A percentile compares a stretch with the other conserved stretches of the same genome.
These are phyloP conservation scores for Petroica traversi DNA, from an alignment of 2,113 vertebrate species.

Conservation along the genomic window DNA sequence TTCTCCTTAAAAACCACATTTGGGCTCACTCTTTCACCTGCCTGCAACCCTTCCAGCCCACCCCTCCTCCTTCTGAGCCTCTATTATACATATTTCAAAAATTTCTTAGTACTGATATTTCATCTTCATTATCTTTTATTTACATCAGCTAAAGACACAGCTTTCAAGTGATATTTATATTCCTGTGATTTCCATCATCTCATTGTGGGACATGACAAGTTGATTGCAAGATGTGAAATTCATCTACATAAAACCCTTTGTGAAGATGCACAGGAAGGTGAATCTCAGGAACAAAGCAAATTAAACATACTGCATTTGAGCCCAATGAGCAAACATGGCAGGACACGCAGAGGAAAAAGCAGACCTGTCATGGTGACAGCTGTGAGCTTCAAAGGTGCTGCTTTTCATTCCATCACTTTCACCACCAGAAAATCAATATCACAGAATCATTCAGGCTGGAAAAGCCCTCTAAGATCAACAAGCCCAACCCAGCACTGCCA, in stretches of 20 bases:
- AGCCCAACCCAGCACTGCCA: not conserved
- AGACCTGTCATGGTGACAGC: not conserved
- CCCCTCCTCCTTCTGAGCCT: not conserved
- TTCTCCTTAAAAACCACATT: not conserved
- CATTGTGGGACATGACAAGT: conserved; percentile 2
- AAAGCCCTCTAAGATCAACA: not conserved
- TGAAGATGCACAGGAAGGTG: not conserved
- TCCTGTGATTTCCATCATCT: conserved; percentile 12
- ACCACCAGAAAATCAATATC: not conserved
- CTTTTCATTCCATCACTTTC: not conserved
- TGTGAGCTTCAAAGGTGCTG: not conserved
- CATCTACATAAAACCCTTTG: not conserved
- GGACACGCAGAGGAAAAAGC: not conserved
- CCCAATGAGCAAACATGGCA: not conserved
- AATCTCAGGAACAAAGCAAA: conserved; percentile 12
- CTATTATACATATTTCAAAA: not conserved
- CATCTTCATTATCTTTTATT: not conserved
- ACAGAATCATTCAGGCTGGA: not conserved
- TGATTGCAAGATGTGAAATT: conserved; percentile 32
- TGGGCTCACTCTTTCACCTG: not conserved
- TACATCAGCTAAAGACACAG: not conserved
- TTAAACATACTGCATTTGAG: not conserved
- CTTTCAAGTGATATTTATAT: not conserved
- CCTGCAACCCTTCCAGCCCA: not conserved
- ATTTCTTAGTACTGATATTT: not conserved